Percentiles rank a stretch among this genome's conserved stretches.
phyloP scores from a whole-genome alignment of 2,797 vertebrate genomes.

The Salmo trutta region DNA sequence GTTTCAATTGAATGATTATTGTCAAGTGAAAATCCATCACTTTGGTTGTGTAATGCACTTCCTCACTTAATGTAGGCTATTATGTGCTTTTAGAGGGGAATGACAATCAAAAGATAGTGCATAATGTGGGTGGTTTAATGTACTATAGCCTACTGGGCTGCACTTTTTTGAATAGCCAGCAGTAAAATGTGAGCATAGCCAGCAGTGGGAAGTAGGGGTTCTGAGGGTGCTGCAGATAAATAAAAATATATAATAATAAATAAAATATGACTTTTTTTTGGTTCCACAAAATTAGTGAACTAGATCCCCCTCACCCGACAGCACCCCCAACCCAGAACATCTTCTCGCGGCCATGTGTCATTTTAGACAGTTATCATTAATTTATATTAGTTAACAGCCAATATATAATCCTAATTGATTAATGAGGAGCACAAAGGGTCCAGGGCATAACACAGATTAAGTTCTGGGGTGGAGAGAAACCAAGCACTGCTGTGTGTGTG shows the following conservation, averaged over 20 bases:
- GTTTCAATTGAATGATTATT: background rate
- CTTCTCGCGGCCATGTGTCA: too few relatives aligned
- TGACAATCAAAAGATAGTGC: background rate
- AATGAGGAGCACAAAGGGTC: slow-evolving; percentile 1
- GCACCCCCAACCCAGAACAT: too few relatives aligned
- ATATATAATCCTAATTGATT: slow-evolving; percentile 27
- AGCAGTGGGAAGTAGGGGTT: too few relatives aligned
- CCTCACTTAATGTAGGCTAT: background rate
- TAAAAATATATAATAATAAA: too few relatives aligned
- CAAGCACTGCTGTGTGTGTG: background rate
- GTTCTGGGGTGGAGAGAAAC: background rate
- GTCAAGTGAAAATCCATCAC: background rate
- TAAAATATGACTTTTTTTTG: too few relatives aligned
- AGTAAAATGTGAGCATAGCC: background rate
- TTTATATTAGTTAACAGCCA: slow-evolving; percentile 22
- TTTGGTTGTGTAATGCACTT: background rate
- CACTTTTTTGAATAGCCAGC: background rate
- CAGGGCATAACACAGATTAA: background rate
- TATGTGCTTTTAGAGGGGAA: background rate
- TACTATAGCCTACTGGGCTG: background rate
- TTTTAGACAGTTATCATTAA: slow-evolving; percentile 19
- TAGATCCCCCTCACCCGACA: too few relatives aligned
- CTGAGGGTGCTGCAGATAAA: too few relatives aligned
- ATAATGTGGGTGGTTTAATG: background rate
- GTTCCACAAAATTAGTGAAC: too few relatives aligned